phyloP scores from a whole-genome alignment of 2,113 vertebrate species.

The Anguilla japonica region DNA sequence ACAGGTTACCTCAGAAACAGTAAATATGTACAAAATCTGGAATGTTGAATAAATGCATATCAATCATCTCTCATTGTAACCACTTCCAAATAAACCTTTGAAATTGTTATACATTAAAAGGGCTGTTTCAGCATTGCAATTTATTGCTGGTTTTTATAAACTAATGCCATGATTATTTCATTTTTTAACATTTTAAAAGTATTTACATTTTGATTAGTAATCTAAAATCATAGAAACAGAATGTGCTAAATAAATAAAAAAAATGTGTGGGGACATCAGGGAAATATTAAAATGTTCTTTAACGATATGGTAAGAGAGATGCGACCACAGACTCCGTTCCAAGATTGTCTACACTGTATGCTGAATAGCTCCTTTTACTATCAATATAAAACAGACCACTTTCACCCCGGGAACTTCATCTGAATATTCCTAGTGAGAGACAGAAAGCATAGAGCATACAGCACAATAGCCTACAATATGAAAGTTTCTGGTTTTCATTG shows the following conservation, averaged over 20 bases:
- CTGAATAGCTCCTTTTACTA: conserved; percentile 23
- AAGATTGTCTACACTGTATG: conserved; percentile 60
- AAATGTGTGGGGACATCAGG: conserved; percentile 63
- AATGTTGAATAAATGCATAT: conserved; percentile 90
- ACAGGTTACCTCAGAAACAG: conserved; percentile 86
- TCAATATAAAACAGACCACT: conserved; percentile 50
- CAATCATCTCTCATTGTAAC: conserved; percentile 71
- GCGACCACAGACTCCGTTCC: conserved; percentile 45
- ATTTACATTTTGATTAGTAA: conserved; percentile 82
- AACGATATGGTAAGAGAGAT: conserved; percentile 46
- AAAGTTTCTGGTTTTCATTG: conserved; percentile 16
- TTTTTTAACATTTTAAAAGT: conserved; percentile 63
- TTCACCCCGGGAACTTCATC: conserved; percentile 29
- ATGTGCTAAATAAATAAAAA: conserved; percentile 80
- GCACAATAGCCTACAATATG: conserved; percentile 31
- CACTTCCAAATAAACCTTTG: conserved; percentile 70
- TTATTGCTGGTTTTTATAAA: conserved; percentile 84
- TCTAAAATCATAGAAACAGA: conserved; percentile 66
- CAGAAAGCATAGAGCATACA: conserved; percentile 35
- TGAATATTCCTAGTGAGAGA: conserved; percentile 25
- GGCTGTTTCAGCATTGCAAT: conserved; percentile 74
- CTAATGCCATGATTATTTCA: conserved; percentile 69
- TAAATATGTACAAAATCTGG: conserved; percentile 92
- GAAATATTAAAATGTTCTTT: conserved; percentile 50
- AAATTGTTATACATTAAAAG: conserved; percentile 75